A percentile compares a stretch with the other conserved stretches of the same genome.
These are phyloP conservation scores for Drosophila neoperkinsi DNA, from an alignment of 2,888 invertebrate genomes.

Conservation along the genomic window DNA sequence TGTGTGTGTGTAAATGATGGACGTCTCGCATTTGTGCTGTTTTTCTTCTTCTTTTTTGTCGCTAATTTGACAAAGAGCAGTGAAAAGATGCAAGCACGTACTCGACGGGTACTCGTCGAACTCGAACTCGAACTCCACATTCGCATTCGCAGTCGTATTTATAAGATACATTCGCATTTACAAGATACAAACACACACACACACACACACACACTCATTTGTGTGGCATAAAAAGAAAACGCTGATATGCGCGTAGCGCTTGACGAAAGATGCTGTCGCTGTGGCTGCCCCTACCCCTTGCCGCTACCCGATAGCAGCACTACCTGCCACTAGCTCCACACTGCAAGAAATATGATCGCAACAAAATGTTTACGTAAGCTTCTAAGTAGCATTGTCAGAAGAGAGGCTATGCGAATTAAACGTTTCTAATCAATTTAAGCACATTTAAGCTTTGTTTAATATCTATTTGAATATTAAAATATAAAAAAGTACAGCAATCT, in stretches of 20 bases:
- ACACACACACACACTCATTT: slow-evolving; percentile 19
- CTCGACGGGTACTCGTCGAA: slow-evolving; percentile 34
- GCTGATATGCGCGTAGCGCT: slow-evolving; percentile 47
- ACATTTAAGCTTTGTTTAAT: not conserved
- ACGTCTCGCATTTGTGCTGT: slow-evolving; percentile 40
- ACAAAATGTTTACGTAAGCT: not conserved
- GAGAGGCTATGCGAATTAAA: not conserved
- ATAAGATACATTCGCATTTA: slow-evolving; percentile 39
- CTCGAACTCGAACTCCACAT: slow-evolving; percentile 14
- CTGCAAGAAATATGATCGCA: not conserved
- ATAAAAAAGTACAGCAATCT: not conserved
- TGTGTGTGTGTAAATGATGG: slow-evolving; percentile 15
- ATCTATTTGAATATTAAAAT: not conserved
- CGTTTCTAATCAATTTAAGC: not conserved
- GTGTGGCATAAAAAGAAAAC: slow-evolving; percentile 14
- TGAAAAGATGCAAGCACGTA: slow-evolving; percentile 43
- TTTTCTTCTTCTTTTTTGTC: slow-evolving; percentile 11
- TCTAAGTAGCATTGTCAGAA: not conserved
- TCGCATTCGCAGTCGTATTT: slow-evolving; percentile 28
- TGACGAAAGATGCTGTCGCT: slow-evolving; percentile 69
- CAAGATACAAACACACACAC: slow-evolving; percentile 18
- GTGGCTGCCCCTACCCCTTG: slow-evolving; percentile 12
- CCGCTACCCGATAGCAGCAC: not conserved
- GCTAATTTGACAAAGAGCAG: slow-evolving; percentile 61
- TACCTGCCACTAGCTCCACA: not conserved